Conservation (phyloP, 2,797 vertebrate species). For the Potorous gilbertii region DNA sequence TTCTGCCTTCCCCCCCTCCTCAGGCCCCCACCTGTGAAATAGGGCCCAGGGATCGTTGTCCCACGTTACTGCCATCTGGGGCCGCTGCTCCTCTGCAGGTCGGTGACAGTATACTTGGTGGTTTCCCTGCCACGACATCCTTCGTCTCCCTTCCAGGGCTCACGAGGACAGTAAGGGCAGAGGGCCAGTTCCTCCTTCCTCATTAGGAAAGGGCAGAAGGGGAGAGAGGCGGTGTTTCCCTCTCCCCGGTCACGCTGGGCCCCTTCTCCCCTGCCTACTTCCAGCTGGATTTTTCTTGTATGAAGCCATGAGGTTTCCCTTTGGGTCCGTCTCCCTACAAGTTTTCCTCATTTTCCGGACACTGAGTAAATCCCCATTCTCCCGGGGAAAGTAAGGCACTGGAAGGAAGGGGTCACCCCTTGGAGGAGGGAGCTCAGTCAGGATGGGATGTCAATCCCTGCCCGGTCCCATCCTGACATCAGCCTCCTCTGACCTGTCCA, state of each 20-base stretch:
- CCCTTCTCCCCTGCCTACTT: not conserved
- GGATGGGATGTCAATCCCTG: not conserved
- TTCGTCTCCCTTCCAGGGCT: constrained; percentile 18
- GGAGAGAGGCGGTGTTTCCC: not conserved
- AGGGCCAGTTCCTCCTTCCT: constrained; percentile 30
- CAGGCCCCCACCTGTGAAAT: constrained; percentile 1
- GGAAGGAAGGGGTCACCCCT: not conserved
- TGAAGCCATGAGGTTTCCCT: not conserved
- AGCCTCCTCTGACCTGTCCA: not conserved
- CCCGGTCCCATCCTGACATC: not conserved
- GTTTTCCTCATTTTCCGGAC: not conserved
- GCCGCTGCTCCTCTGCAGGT: not conserved
- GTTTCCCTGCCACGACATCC: constrained; percentile 7
- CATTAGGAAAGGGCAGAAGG: not conserved
- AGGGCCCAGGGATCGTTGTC: constrained; percentile 3
- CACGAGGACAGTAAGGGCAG: constrained; percentile 29
- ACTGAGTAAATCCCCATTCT: constrained; percentile 14
- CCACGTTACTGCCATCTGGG: not conserved
- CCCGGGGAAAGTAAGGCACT: constrained; percentile 6
- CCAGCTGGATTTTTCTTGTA: too few relatives aligned
- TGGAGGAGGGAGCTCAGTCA: constrained; percentile 37
- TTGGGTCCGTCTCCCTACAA: constrained; percentile 5
- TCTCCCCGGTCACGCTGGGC: not conserved
- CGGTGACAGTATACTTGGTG: constrained; percentile 16
- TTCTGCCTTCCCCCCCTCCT: constrained; percentile 22